Percentiles rank a stretch among this genome's conserved stretches.
Evolutionary conservation across 2,113 vertebrate genomes (phyloP).

Genomic region (Ammodytes dubius): DNA sequence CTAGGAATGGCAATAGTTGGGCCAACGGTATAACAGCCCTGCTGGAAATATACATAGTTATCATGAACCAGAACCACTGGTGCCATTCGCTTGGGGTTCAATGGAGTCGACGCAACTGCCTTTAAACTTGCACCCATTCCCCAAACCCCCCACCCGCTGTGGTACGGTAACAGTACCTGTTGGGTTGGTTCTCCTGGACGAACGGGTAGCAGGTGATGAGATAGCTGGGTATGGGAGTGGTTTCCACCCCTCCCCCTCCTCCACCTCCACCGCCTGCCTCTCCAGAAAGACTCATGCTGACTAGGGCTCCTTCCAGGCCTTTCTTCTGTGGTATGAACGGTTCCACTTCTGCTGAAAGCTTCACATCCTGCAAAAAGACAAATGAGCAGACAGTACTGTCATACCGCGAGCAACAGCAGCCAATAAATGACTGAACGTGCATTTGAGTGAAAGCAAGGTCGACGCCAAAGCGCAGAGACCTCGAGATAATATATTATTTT

Average conservation of each 20-base stretch:
- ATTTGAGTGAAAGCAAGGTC: conserved; percentile 1
- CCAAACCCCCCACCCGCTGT: not conserved
- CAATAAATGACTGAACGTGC: conserved; percentile 5
- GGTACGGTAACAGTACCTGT: conserved; percentile 87
- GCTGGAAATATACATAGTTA: conserved; percentile 1
- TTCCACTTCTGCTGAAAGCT: conserved; percentile 98
- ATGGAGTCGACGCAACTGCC: not conserved
- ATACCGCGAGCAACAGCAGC: not conserved
- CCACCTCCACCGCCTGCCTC: conserved; percentile 87
- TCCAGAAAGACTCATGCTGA: conserved; percentile 92
- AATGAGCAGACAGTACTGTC: conserved; percentile 9
- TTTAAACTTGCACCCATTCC: not conserved
- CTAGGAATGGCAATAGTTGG: not conserved
- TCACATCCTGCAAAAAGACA: conserved; percentile 90
- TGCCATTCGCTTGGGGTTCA: not conserved
- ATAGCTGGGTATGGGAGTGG: conserved; percentile 96
- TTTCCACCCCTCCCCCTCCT: conserved; percentile 85
- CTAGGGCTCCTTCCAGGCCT: conserved; percentile 90
- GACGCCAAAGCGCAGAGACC: not conserved
- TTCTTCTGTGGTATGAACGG: conserved; percentile 99
- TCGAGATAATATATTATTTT: not conserved
- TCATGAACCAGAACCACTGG: not conserved
- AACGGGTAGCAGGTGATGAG: conserved; percentile 99
- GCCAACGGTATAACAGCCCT: not conserved
- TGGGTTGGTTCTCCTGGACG: conserved; percentile 97